Percentiles rank a stretch among this genome's conserved stretches.
phyloP scores from a whole-genome alignment of 2,888 invertebrate species.

The Pandemis corylana region DNA sequence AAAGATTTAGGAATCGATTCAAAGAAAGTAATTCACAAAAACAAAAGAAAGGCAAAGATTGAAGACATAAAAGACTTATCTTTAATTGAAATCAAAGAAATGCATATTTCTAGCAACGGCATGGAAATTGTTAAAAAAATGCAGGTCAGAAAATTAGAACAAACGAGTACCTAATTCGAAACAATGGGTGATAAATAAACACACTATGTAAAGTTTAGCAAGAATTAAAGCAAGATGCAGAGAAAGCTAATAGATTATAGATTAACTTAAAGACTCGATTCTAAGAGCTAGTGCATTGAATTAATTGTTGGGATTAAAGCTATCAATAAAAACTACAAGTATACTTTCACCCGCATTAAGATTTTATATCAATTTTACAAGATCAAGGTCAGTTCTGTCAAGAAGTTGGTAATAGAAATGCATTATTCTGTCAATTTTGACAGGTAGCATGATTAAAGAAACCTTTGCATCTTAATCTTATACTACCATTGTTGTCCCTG shows the following conservation, averaged over 20 bases:
- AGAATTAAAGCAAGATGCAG: conserved; percentile 5
- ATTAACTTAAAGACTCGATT: not conserved
- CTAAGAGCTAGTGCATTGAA: conserved; percentile 5
- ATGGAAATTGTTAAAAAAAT: not conserved
- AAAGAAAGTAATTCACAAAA: conserved; percentile 11
- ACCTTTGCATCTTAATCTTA: not conserved
- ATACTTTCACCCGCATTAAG: conserved; percentile 19
- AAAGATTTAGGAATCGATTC: conserved; percentile 13
- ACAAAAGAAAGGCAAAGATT: not conserved
- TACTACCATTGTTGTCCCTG: not conserved
- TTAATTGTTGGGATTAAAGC: conserved; percentile 6
- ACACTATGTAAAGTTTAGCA: not conserved
- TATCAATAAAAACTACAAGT: conserved; percentile 4
- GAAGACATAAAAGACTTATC: not conserved
- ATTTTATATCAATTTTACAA: conserved; percentile 9
- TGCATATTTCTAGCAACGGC: not conserved
- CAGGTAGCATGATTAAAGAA: not conserved
- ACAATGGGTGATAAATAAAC: not conserved
- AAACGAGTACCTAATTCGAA: not conserved
- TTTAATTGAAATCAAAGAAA: conserved; percentile 1
- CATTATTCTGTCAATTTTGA: not conserved
- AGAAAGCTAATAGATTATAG: conserved; percentile 15
- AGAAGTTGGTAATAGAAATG: not conserved
- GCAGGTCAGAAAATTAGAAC: not conserved
- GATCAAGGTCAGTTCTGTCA: conserved; percentile 1